Base-by-base conservation (phyloP, 2,797 vertebrate genomes). In the Gymnoscopelus microlampas region DNA sequence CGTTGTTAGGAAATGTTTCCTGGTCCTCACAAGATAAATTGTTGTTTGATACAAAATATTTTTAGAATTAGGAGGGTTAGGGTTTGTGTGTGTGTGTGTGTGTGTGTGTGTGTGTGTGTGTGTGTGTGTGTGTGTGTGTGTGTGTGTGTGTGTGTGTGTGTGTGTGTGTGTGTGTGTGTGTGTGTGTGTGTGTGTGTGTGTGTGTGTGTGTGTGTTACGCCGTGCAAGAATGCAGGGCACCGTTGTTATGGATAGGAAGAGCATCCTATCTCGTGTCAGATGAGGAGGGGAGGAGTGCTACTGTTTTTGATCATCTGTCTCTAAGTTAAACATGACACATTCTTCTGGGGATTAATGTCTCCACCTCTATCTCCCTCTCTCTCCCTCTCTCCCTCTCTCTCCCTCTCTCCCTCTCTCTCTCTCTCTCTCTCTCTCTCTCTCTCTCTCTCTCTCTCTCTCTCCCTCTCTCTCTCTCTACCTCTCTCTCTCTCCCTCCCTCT, bases 251-350 rank as follows among this genome's bases (percentile, higher is more conserved):
- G 85, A 86, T 74, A 87, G 70, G 71, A 60, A 68, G 70, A 81
- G 81, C 76, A 87, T 76, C 61, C 79, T 85, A 78, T 86, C 75
- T 3, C 56, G 58, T 61, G 56, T 23, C 56, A 77, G 64, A 50
- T 24, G 24, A 24, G 68, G 61, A 29, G 78, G 53, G 70, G 67
- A 13, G 71, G 67, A 12, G 68, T 24, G 87, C 87, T 88, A 85
- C 90, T 89, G 89, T 89, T 91, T 88, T 84, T 88, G 88, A 90
- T 92, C 86, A 88, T 90, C 78, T 86, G 82, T 85, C 86, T 90
- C 76, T 71, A 70, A 77, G 81, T 88, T 88, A 86, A 88, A 89
- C 85, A 90, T 85, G 81, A 89, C 87, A 88, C 88, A 91, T 91
- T 92, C 84, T 90, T 91, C 35, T 56, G 47, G 67, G 84, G 90